Evolutionary conservation across 2,888 invertebrate genomes (phyloP).

Genomic region (Thysanoteuthis rhombus): DNA sequence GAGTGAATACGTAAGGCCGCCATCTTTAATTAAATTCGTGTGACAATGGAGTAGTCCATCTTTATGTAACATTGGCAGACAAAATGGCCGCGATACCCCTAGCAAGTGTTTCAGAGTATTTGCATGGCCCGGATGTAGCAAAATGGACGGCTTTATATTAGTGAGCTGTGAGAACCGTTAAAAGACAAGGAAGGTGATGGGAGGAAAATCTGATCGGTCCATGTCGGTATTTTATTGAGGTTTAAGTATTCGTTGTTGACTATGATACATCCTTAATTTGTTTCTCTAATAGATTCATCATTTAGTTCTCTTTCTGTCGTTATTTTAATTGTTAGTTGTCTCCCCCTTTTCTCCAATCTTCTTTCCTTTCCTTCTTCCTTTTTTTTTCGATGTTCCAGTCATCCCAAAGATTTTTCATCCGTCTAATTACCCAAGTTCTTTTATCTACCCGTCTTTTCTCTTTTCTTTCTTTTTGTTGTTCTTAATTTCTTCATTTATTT

Average conservation of each 20-base stretch:
- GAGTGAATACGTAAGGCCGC: background rate
- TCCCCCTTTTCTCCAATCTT: too few species aligned
- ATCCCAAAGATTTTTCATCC: too few species aligned
- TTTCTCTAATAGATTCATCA: too few species aligned
- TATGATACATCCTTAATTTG: too few species aligned
- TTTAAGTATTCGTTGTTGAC: background rate
- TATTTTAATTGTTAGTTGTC: too few species aligned
- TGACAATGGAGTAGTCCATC: background rate
- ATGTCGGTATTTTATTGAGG: background rate
- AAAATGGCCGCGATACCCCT: background rate
- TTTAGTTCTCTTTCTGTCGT: too few species aligned
- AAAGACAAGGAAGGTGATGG: background rate
- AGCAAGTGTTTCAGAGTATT: background rate
- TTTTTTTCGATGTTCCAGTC: too few species aligned
- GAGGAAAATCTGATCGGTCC: background rate
- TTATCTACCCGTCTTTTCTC: too few species aligned
- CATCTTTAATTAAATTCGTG: conserved; percentile 12
- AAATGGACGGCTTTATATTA: background rate
- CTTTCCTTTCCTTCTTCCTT: too few species aligned
- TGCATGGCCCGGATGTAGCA: background rate
- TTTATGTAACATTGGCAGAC: background rate
- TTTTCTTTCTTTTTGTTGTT: too few species aligned
- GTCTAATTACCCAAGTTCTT: too few species aligned
- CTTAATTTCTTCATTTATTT: too few species aligned
- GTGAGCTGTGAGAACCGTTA: background rate